Evolutionary conservation across 1,140 invertebrate genomes (phyloP).

Genomic region (Chrysopa pallens): DNA sequence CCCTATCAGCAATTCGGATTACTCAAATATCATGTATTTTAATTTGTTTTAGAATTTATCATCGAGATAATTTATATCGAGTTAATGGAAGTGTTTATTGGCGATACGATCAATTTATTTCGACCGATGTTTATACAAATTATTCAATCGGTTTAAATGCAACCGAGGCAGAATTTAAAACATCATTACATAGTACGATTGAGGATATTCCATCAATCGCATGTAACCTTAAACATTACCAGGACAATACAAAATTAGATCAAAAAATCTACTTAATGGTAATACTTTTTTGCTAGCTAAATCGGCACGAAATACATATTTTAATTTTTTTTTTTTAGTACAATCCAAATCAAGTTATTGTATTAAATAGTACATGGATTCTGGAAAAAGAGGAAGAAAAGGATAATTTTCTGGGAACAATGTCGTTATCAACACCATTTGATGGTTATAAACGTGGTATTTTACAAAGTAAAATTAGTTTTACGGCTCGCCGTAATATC

Average conservation of each 20-base stretch:
- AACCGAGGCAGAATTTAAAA: conserved; percentile 25
- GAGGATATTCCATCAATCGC: conserved; percentile 32
- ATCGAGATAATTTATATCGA: conserved; percentile 17
- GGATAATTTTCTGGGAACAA: conserved; percentile 34
- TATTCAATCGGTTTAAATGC: conserved; percentile 19
- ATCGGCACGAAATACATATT: background rate
- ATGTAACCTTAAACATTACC: conserved; percentile 30
- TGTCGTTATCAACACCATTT: conserved; percentile 33
- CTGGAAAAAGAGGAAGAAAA: conserved; percentile 19
- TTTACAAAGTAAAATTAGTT: conserved; percentile 39
- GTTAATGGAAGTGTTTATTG: conserved; percentile 28
- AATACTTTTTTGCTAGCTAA: background rate
- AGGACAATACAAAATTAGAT: conserved; percentile 26
- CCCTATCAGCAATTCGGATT: too few species aligned
- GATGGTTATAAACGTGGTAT: conserved; percentile 43
- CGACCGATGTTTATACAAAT: conserved; percentile 29
- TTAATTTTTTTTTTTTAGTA: conserved; percentile 17
- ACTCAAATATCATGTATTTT: too few species aligned
- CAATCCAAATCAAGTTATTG: conserved; percentile 29
- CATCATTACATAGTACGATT: conserved; percentile 34
- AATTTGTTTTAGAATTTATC: conserved; percentile 23
- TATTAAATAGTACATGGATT: conserved; percentile 34
- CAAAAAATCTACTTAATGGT: conserved; percentile 28
- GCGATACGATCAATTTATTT: conserved; percentile 34
- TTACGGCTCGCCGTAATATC: conserved; percentile 36